Conservation (phyloP, 1,140 invertebrate genomes). For the Hermetia illucens region DNA sequence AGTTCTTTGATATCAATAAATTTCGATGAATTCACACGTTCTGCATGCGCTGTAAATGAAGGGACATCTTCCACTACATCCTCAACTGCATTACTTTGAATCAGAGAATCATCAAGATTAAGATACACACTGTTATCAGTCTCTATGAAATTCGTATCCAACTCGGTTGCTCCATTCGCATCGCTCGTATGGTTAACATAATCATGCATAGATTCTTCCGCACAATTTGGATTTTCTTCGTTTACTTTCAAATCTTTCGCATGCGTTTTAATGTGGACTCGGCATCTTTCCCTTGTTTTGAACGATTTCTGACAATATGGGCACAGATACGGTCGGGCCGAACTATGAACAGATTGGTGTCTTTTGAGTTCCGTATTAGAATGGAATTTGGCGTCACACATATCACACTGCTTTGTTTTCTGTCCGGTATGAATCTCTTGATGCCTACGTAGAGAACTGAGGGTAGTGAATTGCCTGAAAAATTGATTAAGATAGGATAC, state of each 20-base stretch:
- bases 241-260: constrained; percentile 5
- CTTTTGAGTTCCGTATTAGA: background rate
- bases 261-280: constrained; percentile 7
- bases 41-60: background rate
- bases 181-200: background rate
- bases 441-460: constrained; percentile 4
- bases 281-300: constrained; percentile 5
- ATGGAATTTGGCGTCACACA: constrained; percentile 2
- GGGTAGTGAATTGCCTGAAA: background rate
- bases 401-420: background rate
- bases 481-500: constrained; percentile 1
- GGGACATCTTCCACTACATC: background rate
- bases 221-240: background rate
- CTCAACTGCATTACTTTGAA: background rate
- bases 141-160: background rate
- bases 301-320: constrained; percentile 8
- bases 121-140: background rate
- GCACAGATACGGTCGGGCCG: constrained; percentile 3
- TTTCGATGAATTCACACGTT: background rate
- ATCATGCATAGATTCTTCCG: background rate
- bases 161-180: background rate
- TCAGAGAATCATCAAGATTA: background rate
- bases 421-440: background rate
- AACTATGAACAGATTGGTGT: background rate
- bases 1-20: background rate